Evolutionary conservation across 1,140 invertebrate genomes (phyloP).

Genomic region (Rhopalosiphum padi): DNA sequence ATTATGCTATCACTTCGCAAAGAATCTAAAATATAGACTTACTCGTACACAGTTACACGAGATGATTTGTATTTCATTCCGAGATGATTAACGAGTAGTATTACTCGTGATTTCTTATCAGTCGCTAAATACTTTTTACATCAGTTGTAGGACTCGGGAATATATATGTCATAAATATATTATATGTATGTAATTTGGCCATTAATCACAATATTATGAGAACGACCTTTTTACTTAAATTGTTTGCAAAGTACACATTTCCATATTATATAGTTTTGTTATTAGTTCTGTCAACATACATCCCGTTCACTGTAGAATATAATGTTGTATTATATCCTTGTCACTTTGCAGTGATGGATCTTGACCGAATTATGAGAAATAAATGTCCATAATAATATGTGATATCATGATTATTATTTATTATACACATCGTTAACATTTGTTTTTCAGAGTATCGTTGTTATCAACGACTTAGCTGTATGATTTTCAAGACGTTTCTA

Average conservation of each 20-base stretch:
- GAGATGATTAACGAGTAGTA: neutral
- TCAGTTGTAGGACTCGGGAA: neutral
- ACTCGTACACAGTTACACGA: neutral
- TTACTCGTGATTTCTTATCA: neutral
- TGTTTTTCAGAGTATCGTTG: neutral
- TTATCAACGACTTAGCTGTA: neutral
- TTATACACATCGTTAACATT: neutral
- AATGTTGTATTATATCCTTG: neutral
- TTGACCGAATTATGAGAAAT: neutral
- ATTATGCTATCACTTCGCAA: neutral
- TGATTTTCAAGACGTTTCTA: neutral
- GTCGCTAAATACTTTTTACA: neutral
- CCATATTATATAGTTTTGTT: neutral
- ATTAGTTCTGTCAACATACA: neutral
- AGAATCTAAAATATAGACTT: too few relatives aligned
- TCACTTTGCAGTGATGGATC: neutral
- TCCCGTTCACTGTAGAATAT: neutral
- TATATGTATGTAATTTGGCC: neutral
- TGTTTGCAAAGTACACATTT: conserved; percentile 1
- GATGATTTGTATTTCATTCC: neutral
- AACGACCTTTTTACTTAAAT: neutral
- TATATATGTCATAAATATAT: neutral
- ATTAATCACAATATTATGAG: neutral
- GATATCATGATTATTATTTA: neutral
- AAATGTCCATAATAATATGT: neutral